These are phyloP conservation scores for Daubentonia madagascariensis DNA, from an alignment of 2,113 vertebrate species.

Conservation along the genomic window DNA sequence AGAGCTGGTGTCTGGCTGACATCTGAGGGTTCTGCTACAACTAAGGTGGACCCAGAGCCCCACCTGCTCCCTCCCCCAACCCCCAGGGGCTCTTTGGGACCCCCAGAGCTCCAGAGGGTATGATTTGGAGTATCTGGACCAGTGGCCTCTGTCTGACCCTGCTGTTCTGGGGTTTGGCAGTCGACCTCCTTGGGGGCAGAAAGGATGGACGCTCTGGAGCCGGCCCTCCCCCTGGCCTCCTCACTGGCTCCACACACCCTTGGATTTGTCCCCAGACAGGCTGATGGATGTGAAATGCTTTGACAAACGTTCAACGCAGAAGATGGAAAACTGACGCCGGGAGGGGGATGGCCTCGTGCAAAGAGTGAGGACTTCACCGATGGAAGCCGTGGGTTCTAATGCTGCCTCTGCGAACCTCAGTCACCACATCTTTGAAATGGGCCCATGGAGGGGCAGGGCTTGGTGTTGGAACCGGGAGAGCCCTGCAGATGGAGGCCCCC, in stretches of 20 bases:
- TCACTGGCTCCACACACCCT: background rate
- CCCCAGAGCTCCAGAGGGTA: background rate
- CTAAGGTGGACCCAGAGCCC: background rate
- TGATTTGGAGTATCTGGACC: background rate
- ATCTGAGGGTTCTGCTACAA: background rate
- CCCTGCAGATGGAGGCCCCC: background rate
- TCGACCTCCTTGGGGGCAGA: background rate
- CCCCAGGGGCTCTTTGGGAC: background rate
- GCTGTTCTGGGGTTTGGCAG: background rate
- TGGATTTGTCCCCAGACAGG: background rate
- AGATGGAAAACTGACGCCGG: background rate
- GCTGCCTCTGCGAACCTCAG: background rate
- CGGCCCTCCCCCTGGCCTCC: background rate
- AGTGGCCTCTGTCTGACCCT: too few relatives aligned
- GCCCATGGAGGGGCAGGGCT: background rate
- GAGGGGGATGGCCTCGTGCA: background rate
- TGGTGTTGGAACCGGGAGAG: fast-evolving
- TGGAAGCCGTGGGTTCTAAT: background rate
- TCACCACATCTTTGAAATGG: background rate
- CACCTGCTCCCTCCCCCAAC: too few relatives aligned
- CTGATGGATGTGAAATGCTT: background rate
- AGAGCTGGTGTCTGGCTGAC: background rate
- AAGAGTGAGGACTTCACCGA: background rate
- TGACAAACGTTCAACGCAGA: background rate
- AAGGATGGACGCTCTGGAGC: background rate